phyloP scores from a whole-genome alignment of 2,797 vertebrate species.

The Amblyopsis hoosieri region DNA sequence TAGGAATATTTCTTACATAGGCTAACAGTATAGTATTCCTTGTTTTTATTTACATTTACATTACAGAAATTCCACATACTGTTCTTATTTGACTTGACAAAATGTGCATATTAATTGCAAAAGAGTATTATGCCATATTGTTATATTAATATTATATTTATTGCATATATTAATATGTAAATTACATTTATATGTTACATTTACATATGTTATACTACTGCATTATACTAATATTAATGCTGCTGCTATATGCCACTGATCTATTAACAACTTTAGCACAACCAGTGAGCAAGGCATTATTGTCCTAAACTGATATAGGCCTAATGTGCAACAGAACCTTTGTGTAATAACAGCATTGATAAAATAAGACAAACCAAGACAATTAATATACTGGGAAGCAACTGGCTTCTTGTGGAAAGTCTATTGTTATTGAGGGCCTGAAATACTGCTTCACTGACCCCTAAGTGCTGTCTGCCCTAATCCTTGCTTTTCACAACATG shows the following conservation, averaged over 20 bases:
- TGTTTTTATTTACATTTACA: too few species aligned
- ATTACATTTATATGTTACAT: too few species aligned
- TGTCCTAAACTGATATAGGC: too few species aligned
- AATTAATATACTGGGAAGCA: neutral
- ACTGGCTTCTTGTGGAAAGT: slow-evolving; percentile 3
- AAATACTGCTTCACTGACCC: slow-evolving; percentile 38
- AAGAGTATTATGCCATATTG: neutral
- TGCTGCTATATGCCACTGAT: neutral
- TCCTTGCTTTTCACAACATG: slow-evolving; percentile 48
- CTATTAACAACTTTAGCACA: too few species aligned
- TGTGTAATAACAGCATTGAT: neutral
- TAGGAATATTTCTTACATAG: too few species aligned
- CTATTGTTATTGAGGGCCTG: slow-evolving; percentile 28
- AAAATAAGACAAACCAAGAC: neutral
- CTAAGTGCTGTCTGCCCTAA: slow-evolving; percentile 53
- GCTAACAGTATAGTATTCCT: too few species aligned
- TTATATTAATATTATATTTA: neutral
- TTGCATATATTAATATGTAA: too few species aligned
- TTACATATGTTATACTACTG: neutral
- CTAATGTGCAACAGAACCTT: slow-evolving; percentile 1
- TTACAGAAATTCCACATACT: too few species aligned
- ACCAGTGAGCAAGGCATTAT: too few species aligned
- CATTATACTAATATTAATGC: neutral
- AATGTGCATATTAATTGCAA: slow-evolving; percentile 7
- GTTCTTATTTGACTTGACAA: too few species aligned